These are phyloP conservation scores for Phalanger gymnotis DNA, from an alignment of 2,797 vertebrate species.

Conservation along the genomic window DNA sequence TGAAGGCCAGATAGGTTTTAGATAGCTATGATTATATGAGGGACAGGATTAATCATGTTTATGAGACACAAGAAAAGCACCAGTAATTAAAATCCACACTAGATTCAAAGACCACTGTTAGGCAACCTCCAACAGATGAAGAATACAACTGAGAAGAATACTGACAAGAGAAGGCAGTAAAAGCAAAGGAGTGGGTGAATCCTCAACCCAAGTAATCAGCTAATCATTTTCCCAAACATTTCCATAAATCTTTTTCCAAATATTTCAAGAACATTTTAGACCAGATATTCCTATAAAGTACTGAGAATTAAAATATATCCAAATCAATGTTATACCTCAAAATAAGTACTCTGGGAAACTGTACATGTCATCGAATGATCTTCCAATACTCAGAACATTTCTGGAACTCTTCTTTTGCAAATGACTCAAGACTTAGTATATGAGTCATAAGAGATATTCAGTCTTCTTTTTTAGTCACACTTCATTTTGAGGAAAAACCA, in stretches of 20 bases:
- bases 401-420: conserved; percentile 30
- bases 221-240: background rate
- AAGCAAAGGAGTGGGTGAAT: background rate
- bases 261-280: background rate
- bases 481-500: conserved; percentile 44
- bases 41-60: background rate
- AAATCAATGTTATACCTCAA: background rate
- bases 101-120: background rate
- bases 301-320: conserved; percentile 6
- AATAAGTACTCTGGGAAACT: background rate
- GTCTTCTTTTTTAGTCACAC: conserved; percentile 38
- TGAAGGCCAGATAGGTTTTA: background rate
- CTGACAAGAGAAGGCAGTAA: background rate
- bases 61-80: background rate
- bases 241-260: background rate
- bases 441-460: conserved; percentile 43
- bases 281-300: conserved; percentile 42
- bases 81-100: background rate
- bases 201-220: background rate
- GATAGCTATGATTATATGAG: background rate
- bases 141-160: background rate
- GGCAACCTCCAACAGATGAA: conserved; percentile 10
- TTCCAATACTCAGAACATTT: conserved; percentile 22
- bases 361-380: background rate
- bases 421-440: conserved; percentile 23